Percentiles rank a stretch among this genome's conserved stretches.
phyloP scores from a whole-genome alignment of 1,140 invertebrate genomes.

The Coptotermes formosanus region DNA sequence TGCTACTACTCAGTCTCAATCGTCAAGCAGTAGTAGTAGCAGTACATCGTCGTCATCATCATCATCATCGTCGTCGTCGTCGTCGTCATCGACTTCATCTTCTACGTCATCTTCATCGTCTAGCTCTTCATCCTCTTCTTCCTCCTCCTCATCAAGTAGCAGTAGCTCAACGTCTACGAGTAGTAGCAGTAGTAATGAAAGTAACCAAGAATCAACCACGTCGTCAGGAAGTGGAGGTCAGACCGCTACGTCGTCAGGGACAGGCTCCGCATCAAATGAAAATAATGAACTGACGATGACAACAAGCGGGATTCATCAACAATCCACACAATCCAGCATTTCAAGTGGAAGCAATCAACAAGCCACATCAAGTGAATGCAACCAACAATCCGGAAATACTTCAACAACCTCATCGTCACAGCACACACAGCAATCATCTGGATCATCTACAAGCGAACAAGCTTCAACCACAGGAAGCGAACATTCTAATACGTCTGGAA shows the following conservation, averaged over 20 bases:
- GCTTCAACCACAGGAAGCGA: constrained; percentile 32
- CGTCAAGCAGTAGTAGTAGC: background rate
- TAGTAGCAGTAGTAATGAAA: background rate
- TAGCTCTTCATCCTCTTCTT: background rate
- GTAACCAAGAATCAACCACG: background rate
- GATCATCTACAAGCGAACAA: background rate
- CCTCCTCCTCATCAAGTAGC: background rate
- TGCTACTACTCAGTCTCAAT: background rate
- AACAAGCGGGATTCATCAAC: background rate
- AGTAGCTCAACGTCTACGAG: background rate
- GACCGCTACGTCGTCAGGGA: background rate
- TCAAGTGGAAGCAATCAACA: background rate
- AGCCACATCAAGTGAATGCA: background rate
- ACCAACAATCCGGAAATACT: background rate
- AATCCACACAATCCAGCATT: background rate
- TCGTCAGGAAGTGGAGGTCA: background rate
- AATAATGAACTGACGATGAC: background rate
- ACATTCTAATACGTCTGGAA: background rate
- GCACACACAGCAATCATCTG: background rate
- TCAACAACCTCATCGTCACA: background rate
- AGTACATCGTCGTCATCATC: background rate
- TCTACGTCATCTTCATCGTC: background rate
- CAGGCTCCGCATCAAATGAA: background rate
- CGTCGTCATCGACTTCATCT: background rate
- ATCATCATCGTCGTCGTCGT: background rate